These are phyloP conservation scores for Limnephilus marmoratus DNA, from an alignment of 2,888 invertebrate genomes.

Conservation along the genomic window DNA sequence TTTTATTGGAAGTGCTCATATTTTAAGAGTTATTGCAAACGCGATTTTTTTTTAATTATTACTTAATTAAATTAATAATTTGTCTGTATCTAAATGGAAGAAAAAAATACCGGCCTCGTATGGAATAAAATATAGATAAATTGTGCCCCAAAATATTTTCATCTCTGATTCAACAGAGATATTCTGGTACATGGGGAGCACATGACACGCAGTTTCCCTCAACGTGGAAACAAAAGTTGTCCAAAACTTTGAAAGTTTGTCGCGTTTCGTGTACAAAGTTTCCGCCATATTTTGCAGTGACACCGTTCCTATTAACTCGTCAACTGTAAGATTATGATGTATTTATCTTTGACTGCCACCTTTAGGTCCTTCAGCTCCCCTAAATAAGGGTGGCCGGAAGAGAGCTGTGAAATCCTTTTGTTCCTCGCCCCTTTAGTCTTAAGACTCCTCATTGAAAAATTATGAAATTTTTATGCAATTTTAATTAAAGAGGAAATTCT, in stretches of 20 bases:
- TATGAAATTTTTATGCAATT: not conserved
- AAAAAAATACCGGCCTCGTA: not conserved
- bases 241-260: not conserved
- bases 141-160: not conserved
- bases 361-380: not conserved
- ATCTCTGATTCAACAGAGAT: not conserved
- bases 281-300: constrained; percentile 6
- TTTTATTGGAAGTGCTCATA: no score
- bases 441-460: not conserved
- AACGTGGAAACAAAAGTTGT: not conserved
- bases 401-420: constrained; percentile 33
- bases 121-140: not conserved
- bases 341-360: constrained; percentile 42
- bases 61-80: no score
- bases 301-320: not conserved
- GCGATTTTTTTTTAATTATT: no score
- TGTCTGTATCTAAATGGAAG: not conserved
- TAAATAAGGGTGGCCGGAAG: not conserved
- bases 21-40: no score
- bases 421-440: not conserved
- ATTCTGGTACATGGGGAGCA: not conserved
- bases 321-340: constrained; percentile 27
- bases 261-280: not conserved
- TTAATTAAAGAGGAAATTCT: not conserved
- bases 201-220: not conserved